Evolutionary conservation across 2,888 invertebrate species (phyloP), one percentile per base, ranked within the genome.

Genomic region (Scrobipalpa atriplicella): DNA sequence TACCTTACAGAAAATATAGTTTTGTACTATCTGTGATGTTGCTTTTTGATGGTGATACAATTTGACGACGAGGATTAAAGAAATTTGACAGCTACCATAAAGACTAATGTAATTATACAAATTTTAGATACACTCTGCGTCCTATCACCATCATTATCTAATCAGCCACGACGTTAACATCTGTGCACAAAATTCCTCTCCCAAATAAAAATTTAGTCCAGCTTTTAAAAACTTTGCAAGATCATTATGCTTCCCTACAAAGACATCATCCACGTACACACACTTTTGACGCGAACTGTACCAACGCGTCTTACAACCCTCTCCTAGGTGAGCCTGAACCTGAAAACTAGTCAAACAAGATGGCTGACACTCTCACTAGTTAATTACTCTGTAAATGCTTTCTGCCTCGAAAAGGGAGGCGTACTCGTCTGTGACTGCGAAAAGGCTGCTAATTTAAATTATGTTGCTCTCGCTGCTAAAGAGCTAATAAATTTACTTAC

Each of bases 371-470:
- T 61, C 61, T 39, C 61, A 36, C 58, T 58, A 36, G 58, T 61
- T 38, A 39, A 36, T 61, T 18, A 38, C 39, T 18, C 13, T 10
- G 13, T 61, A 61, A 60, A 61, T 61, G 39, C 41, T 39, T 61
- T 61, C 61, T 61, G 39, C 36, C 38, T n/a, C 39, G 38, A 61
- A 41, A 61, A 61, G 36, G 61, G 61, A 61, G 61, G 61, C 36
- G 39, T 36, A 36, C 16, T 61, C 36, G 36, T 61, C 18, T 61
- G 38, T 38, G 21, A 41, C 9, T 11, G 39, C 36, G 36, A 36
- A 29, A 36, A 29, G 29, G 58, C n/a, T 58, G 61, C 6, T 38
- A 39, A 36, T 38, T n/a, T 18, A 11, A 16, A 58, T 29, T 21
- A 19, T n/a, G n/a, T n/a, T 58, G 8, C 21, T 54, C 21, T 19